These are phyloP conservation scores for Sebastes hubbsi DNA, from an alignment of 2,797 vertebrate species.

Conservation along the genomic window DNA sequence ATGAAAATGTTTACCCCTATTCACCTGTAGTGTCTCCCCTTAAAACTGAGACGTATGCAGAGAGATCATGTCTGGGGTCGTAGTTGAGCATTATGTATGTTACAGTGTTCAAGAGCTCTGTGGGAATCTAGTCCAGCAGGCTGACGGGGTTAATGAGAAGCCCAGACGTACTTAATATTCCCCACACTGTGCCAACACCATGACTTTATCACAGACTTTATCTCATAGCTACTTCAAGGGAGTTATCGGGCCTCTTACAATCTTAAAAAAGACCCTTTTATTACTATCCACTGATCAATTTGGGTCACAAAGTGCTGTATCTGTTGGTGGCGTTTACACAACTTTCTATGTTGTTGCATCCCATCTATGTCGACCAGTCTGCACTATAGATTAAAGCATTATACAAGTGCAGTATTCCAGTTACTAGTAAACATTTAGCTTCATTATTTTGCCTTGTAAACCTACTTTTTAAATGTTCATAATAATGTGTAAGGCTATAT, in stretches of 20 bases:
- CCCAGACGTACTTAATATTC: constrained; percentile 69
- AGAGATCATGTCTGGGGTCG: background rate
- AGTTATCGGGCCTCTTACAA: background rate
- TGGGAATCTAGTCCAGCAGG: constrained; percentile 29
- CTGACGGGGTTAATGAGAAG: constrained; percentile 71
- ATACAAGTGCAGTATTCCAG: background rate
- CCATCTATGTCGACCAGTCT: background rate
- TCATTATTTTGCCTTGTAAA: background rate
- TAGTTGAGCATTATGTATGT: constrained; percentile 31
- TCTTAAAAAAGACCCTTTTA: background rate
- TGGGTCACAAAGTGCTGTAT: background rate
- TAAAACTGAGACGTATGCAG: background rate
- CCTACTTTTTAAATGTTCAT: background rate
- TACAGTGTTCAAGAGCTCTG: constrained; percentile 17
- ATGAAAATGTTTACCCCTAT: too few relatives aligned
- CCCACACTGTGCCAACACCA: constrained; percentile 31
- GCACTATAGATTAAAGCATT: background rate
- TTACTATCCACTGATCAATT: background rate
- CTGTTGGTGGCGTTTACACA: background rate
- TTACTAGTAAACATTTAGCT: background rate
- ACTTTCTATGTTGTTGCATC: background rate
- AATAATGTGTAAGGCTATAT: background rate
- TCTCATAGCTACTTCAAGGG: background rate
- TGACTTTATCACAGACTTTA: constrained; percentile 43
- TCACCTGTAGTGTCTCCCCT: too few relatives aligned